A percentile compares a stretch with the other conserved stretches of the same genome.
phyloP scores from a whole-genome alignment of 2,888 invertebrate genomes.

The Phalera bucephala region DNA sequence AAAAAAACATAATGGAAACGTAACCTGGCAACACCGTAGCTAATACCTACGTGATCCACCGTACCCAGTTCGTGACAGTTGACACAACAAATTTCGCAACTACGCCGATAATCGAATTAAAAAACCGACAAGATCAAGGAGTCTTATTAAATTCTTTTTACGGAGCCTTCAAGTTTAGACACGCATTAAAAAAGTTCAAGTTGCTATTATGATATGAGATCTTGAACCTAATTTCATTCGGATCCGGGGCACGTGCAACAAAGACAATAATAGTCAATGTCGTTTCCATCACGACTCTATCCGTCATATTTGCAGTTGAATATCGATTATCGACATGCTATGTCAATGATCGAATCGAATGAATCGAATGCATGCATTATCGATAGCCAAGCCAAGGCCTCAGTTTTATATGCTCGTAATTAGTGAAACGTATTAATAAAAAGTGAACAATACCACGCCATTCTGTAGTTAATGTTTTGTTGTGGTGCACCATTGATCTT shows the following conservation, averaged over 20 bases:
- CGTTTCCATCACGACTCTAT: constrained; percentile 65
- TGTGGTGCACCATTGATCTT: constrained; percentile 21
- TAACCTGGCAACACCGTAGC: neutral
- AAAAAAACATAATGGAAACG: too few relatives aligned
- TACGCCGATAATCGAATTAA: constrained; percentile 16
- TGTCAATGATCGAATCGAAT: constrained; percentile 56
- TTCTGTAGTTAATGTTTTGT: constrained; percentile 24
- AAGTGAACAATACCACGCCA: constrained; percentile 27
- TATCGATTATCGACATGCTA: constrained; percentile 56
- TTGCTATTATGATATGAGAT: constrained; percentile 40
- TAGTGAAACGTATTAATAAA: constrained; percentile 36
- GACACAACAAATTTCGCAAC: constrained; percentile 19
- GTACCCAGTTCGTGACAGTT: constrained; percentile 16
- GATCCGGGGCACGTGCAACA: constrained; percentile 66
- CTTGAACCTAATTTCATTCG: constrained; percentile 67
- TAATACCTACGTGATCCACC: neutral
- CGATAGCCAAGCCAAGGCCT: constrained; percentile 42
- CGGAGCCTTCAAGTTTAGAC: constrained; percentile 22
- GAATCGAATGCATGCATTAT: constrained; percentile 44
- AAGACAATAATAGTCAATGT: constrained; percentile 70
- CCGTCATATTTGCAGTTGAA: constrained; percentile 54
- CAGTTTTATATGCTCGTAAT: constrained; percentile 43
- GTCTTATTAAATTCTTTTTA: constrained; percentile 14
- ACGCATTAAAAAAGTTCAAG: constrained; percentile 30
- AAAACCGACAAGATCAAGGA: constrained; percentile 16